Evolutionary conservation across 2,797 vertebrate genomes (phyloP), one percentile per base, ranked within the genome.

Genomic region (Gephyroberyx darwinii): DNA sequence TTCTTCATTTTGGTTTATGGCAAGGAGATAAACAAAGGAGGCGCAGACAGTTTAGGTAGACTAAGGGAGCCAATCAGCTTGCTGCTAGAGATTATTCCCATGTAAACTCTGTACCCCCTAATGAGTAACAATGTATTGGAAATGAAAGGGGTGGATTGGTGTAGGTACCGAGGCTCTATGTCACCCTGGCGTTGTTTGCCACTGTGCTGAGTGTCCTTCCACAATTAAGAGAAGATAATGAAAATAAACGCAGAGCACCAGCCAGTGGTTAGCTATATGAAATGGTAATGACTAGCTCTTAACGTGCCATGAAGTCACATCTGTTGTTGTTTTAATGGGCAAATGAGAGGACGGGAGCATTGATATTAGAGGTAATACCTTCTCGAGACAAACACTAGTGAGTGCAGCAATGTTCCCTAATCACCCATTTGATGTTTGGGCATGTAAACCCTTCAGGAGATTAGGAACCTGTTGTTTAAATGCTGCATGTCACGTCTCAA

Each of bases 1-100:
- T 51, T 81, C 80, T 84, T 88, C 75, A 43, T 82, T 74, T 81
- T 35, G 65, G 47, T 77, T 80, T 80, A 58, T 73, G 72, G 75
- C 75, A 72, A 69, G 53, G 61, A 62, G 75, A 73, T 56, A 76
- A 81, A 81, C 73, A 76, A 71, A 61, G 69, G 52, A 30, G 50
- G 54, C 65, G 70, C 57, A 53, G 22, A 31, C 71, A 64, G 63
- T 50, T 71, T 59, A 61, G 37, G 66, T 17, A 12, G 65, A 60
- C 70, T 26, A 26, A 48, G 13, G 37, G 56, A 54, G 37, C 39
- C 19, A 41, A 19, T 43, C n/a, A 41, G 10, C n/a, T 43, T 43
- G 6, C 5, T 45, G 39, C 22, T 19, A 45, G 39, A 26, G 58
- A 60, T 26, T 19, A n/a, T 59, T 6, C 14, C 19, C 56, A 41